phyloP scores from a whole-genome alignment of 2,888 invertebrate species.

The Leptinotarsa tumamoca region DNA sequence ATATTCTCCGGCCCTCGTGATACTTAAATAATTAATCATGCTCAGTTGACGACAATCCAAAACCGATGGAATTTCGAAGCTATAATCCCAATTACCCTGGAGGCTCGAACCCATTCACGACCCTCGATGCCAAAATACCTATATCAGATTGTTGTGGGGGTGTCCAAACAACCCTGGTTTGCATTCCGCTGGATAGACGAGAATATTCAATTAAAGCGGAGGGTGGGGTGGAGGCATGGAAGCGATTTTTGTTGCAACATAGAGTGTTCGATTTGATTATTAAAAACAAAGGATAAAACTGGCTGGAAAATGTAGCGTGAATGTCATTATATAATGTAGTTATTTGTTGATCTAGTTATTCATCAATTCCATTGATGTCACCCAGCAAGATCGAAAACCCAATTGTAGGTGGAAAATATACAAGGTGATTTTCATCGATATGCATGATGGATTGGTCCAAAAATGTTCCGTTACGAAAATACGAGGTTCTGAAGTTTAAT shows the following conservation, averaged over 20 bases:
- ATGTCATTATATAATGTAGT: no score
- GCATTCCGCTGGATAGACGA: not conserved
- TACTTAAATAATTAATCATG: not conserved
- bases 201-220: not conserved
- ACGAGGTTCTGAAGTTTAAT: no score
- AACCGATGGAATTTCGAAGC: constrained; percentile 1
- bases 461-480: no score
- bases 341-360: no score
- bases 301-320: no score
- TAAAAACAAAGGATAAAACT: not conserved
- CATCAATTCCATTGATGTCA: no score
- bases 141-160: constrained; percentile 8
- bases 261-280: not conserved
- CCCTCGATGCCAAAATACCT: not conserved
- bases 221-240: not conserved
- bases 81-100: constrained; percentile 2
- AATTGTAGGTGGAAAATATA: no score
- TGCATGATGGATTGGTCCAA: no score
- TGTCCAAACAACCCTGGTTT: not conserved
- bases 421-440: no score
- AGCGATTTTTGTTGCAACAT: not conserved
- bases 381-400: no score
- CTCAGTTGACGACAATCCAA: constrained; percentile 3
- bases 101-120: constrained; percentile 5
- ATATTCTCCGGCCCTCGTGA: not conserved